phyloP scores from a whole-genome alignment of 2,797 vertebrate species.

The Lepilemur ruficaudatus region DNA sequence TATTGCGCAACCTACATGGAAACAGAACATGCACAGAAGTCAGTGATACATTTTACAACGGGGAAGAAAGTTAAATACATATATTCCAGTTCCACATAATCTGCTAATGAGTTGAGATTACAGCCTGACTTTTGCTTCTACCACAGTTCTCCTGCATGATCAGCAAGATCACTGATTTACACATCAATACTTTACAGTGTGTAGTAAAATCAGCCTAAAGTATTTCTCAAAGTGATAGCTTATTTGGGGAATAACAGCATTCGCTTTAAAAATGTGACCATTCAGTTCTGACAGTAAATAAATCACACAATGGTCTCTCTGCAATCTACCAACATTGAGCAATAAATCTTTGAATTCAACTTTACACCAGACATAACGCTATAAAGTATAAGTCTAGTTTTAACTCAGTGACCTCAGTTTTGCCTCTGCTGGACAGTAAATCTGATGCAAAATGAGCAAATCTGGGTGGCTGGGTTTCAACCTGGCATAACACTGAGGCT shows the following conservation, averaged over 20 bases:
- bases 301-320: conserved; percentile 46
- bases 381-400: conserved; percentile 64
- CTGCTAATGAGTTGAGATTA: background rate
- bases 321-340: conserved; percentile 23
- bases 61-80: background rate
- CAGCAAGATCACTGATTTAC: conserved; percentile 8
- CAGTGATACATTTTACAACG: background rate
- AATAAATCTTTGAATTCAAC: conserved; percentile 59
- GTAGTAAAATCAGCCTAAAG: conserved; percentile 35
- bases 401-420: conserved; percentile 62
- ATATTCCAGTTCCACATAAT: background rate
- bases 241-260: conserved; percentile 58
- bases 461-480: conserved; percentile 77
- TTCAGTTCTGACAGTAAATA: conserved; percentile 64
- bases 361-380: conserved; percentile 52
- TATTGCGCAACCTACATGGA: background rate
- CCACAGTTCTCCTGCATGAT: background rate
- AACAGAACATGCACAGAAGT: background rate
- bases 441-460: conserved; percentile 75
- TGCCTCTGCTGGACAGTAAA: conserved; percentile 79
- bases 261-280: conserved; percentile 46
- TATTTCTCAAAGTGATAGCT: conserved; percentile 49
- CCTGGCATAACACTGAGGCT: conserved; percentile 73
- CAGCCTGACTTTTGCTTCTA: background rate
- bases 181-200: conserved; percentile 7